phyloP scores from a whole-genome alignment of 2,797 vertebrate genomes.

The Pangasius larnaudii region DNA sequence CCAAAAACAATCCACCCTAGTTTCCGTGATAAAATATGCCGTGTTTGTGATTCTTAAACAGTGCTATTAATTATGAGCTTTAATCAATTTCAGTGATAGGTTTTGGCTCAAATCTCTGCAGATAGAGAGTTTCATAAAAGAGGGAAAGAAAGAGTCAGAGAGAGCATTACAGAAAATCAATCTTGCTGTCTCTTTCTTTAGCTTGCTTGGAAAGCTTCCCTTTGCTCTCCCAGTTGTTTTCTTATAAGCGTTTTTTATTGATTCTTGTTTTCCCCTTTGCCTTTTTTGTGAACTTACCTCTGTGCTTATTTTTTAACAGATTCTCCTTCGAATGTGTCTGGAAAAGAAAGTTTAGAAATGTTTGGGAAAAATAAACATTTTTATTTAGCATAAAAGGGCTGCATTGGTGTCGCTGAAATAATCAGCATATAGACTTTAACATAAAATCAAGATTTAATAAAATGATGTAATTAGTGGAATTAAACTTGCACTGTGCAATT shows the following conservation, averaged over 20 bases:
- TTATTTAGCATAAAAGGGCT: not conserved
- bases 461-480: not conserved
- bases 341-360: not conserved
- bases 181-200: constrained; percentile 44
- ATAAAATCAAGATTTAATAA: not conserved
- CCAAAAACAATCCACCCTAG: not conserved
- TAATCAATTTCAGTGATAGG: constrained; percentile 49
- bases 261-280: constrained; percentile 55
- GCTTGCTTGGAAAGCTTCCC: constrained; percentile 53
- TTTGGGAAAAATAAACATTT: not conserved
- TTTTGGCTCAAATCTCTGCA: constrained; percentile 44
- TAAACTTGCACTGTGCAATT: not conserved
- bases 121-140: constrained; percentile 40
- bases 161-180: constrained; percentile 61
- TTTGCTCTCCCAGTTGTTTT: constrained; percentile 50
- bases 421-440: not conserved
- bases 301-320: not conserved
- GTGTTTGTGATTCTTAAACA: constrained; percentile 43
- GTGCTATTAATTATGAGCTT: constrained; percentile 48
- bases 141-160: constrained; percentile 46
- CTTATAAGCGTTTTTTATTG: constrained; percentile 66
- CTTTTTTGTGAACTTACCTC: constrained; percentile 42
- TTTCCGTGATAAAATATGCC: not conserved
- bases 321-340: not conserved
- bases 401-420: not conserved